phyloP scores from a whole-genome alignment of 2,888 invertebrate species.

The Sabatieria punctata region DNA sequence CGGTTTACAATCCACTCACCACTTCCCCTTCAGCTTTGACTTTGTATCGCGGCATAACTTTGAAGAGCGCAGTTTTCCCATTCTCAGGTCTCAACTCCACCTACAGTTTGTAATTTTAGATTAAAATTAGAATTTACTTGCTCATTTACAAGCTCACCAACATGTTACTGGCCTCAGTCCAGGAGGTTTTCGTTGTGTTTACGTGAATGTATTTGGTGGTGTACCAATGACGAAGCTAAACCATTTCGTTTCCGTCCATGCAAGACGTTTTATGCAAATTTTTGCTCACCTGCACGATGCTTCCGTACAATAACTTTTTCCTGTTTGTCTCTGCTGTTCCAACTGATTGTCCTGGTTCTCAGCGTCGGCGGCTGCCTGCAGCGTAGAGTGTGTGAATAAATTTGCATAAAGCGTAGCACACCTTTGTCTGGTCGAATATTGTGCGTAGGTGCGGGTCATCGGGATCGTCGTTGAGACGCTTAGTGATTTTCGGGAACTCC shows the following conservation, averaged over 20 bases:
- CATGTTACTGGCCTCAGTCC: constrained; percentile 32
- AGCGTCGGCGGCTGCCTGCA: constrained; percentile 21
- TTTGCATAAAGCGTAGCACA: constrained; percentile 9
- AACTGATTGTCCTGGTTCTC: constrained; percentile 30
- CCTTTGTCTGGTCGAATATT: constrained; percentile 25
- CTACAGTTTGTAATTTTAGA: constrained; percentile 14
- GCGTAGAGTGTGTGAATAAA: background rate
- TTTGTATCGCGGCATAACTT: constrained; percentile 33
- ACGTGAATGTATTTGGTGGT: constrained; percentile 31
- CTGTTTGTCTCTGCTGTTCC: constrained; percentile 30
- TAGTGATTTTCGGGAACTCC: constrained; percentile 21
- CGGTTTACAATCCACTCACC: too few species aligned
- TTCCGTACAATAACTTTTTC: constrained; percentile 32
- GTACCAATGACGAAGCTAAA: constrained; percentile 30
- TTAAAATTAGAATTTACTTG: too few species aligned
- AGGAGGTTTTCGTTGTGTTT: constrained; percentile 30
- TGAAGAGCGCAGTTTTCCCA: constrained; percentile 31
- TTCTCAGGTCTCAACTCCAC: constrained; percentile 30
- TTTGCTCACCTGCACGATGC: constrained; percentile 35
- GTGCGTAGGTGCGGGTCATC: constrained; percentile 15
- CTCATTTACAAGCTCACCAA: too few species aligned
- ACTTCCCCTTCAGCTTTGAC: constrained; percentile 34
- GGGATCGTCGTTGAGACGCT: constrained; percentile 20
- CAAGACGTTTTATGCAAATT: too few species aligned
- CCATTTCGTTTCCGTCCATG: too few species aligned